Evolutionary conservation across 2,888 invertebrate genomes (phyloP).

Genomic region (Drosophila atripex): DNA sequence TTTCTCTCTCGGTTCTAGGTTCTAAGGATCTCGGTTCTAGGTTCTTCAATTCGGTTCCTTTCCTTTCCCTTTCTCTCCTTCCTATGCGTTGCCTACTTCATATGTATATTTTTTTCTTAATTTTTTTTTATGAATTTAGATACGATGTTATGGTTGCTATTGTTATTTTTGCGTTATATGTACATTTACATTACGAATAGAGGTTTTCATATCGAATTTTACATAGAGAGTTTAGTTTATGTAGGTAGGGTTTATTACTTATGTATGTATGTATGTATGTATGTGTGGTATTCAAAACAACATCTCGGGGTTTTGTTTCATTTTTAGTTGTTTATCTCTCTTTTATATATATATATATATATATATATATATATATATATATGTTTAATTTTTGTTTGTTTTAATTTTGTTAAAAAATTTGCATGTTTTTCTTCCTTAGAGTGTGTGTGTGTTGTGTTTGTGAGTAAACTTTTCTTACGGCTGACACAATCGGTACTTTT

Average conservation of each 20-base stretch:
- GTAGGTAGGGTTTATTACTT: not conserved
- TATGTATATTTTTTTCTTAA: slow-evolving; percentile 20
- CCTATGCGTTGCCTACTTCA: slow-evolving; percentile 44
- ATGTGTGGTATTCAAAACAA: slow-evolving; percentile 25
- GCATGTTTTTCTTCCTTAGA: slow-evolving; percentile 38
- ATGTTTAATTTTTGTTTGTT: too few relatives aligned
- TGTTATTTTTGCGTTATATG: slow-evolving; percentile 17
- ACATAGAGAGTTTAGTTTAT: slow-evolving; percentile 37
- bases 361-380: slow-evolving; percentile 14
- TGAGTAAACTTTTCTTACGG: slow-evolving; percentile 49
- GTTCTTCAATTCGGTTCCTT: slow-evolving; percentile 6
- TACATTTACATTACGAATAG: slow-evolving; percentile 39
- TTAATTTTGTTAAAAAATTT: slow-evolving; percentile 1
- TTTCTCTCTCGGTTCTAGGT: slow-evolving; percentile 10
- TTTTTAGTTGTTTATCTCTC: slow-evolving; percentile 32
- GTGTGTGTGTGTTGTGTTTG: slow-evolving; percentile 22
- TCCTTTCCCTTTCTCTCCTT: slow-evolving; percentile 9
- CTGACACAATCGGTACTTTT: slow-evolving; percentile 61
- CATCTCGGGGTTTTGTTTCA: slow-evolving; percentile 1
- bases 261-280: too few relatives aligned
- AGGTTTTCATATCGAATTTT: slow-evolving; percentile 22
- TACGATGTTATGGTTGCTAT: slow-evolving; percentile 40
- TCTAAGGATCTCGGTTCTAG: slow-evolving; percentile 8
- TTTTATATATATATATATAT: slow-evolving; percentile 13
- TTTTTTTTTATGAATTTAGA: slow-evolving; percentile 9